phyloP scores from a whole-genome alignment of 1,140 invertebrate genomes.

The Bemisia tabaci region DNA sequence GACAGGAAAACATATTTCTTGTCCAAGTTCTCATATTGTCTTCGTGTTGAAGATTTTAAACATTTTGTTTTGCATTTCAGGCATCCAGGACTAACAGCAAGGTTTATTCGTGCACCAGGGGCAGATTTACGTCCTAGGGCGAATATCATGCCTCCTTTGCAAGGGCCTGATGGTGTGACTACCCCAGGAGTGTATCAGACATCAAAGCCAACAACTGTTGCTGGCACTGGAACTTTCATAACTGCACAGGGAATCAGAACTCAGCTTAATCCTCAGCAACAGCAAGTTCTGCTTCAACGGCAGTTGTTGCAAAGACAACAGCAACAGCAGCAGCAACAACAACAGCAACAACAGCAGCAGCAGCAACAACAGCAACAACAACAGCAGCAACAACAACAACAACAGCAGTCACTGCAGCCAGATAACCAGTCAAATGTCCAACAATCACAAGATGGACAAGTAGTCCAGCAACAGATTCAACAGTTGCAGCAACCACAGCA shows the following conservation, averaged over 20 bases:
- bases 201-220: slow-evolving; percentile 9
- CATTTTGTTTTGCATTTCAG: slow-evolving; percentile 16
- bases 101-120: slow-evolving; percentile 24
- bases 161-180: slow-evolving; percentile 12
- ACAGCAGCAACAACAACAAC: slow-evolving; percentile 32
- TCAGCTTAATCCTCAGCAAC: slow-evolving; percentile 30
- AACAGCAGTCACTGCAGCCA: slow-evolving; percentile 10
- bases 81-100: slow-evolving; percentile 20
- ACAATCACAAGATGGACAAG: slow-evolving; percentile 17
- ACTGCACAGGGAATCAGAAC: slow-evolving; percentile 3
- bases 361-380: slow-evolving; percentile 38
- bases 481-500: slow-evolving; percentile 15
- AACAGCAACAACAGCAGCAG: slow-evolving; percentile 36
- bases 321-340: slow-evolving; percentile 21
- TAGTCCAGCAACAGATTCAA: slow-evolving; percentile 13
- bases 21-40: too few species aligned
- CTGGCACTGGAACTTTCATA: slow-evolving; percentile 1
- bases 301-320: slow-evolving; percentile 18
- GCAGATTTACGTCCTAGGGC: slow-evolving; percentile 16
- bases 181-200: slow-evolving; percentile 13
- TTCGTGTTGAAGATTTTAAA: too few species aligned
- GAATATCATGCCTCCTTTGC: slow-evolving; percentile 13
- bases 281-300: slow-evolving; percentile 32
- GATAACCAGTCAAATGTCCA: slow-evolving; percentile 25
- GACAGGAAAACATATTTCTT: too few species aligned